Evolutionary conservation across 1,140 invertebrate species (phyloP).

Genomic region (Hycleus cichorii): DNA sequence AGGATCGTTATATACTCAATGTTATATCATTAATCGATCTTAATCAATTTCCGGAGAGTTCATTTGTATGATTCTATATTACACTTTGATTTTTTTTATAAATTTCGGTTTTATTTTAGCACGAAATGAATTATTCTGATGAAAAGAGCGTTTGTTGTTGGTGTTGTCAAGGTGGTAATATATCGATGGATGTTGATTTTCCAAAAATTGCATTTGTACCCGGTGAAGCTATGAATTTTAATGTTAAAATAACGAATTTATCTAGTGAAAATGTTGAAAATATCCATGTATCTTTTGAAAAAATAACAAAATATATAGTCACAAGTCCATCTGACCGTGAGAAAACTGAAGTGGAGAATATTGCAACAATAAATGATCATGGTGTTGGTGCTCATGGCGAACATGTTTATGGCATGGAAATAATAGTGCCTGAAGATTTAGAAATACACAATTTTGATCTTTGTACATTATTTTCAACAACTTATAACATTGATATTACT

Average conservation of each 20-base stretch:
- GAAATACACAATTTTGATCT: slow-evolving; percentile 9
- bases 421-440: slow-evolving; percentile 1
- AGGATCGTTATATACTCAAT: slow-evolving; percentile 22
- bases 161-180: slow-evolving; percentile 12
- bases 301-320: slow-evolving; percentile 4
- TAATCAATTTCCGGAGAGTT: slow-evolving; percentile 16
- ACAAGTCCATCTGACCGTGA: not conserved
- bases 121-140: slow-evolving; percentile 5
- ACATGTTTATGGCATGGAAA: slow-evolving; percentile 6
- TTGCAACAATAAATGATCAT: slow-evolving; percentile 1
- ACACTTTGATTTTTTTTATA: not conserved
- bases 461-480: slow-evolving; percentile 9
- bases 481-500: slow-evolving; percentile 8
- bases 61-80: not conserved
- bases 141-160: slow-evolving; percentile 17
- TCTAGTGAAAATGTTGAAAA: slow-evolving; percentile 13
- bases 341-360: slow-evolving; percentile 9
- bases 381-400: slow-evolving; percentile 17
- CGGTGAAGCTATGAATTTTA: slow-evolving; percentile 11
- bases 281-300: not conserved
- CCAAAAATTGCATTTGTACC: slow-evolving; percentile 15
- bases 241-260: slow-evolving; percentile 8
- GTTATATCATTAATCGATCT: slow-evolving; percentile 25
- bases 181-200: slow-evolving; percentile 13
- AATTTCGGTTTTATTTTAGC: not conserved